A percentile compares a stretch with the other conserved stretches of the same genome.
Evolutionary conservation across 1,140 invertebrate species (phyloP).

Genomic region (Aphidius ervi): DNA sequence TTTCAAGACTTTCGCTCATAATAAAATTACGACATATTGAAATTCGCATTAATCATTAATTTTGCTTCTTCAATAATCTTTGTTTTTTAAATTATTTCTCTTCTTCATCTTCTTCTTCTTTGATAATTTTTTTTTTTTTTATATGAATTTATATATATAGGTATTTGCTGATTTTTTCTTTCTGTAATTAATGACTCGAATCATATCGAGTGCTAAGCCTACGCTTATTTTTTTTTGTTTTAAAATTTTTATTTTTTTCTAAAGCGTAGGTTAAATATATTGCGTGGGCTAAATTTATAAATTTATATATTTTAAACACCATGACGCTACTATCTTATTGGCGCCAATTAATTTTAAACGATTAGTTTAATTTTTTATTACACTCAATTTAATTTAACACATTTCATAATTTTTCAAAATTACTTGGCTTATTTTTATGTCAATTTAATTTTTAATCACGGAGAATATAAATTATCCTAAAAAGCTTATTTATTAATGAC

Average conservation of each 20-base stretch:
- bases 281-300: constrained; percentile 1
- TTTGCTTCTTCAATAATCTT: background rate
- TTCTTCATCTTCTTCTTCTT: background rate
- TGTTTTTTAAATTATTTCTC: background rate
- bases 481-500: too few species aligned
- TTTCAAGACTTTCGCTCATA: constrained; percentile 12
- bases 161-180: background rate
- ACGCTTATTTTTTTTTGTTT: background rate
- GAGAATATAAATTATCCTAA: too few species aligned
- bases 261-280: constrained; percentile 8
- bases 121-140: background rate
- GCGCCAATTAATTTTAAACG: too few species aligned
- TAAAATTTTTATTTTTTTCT: background rate
- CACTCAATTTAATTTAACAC: too few species aligned
- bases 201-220: constrained; percentile 12
- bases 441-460: too few species aligned
- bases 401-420: too few species aligned
- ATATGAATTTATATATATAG: background rate
- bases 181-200: constrained; percentile 15
- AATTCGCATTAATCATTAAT: background rate
- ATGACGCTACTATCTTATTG: too few species aligned
- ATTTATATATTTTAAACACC: too few species aligned
- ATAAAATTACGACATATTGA: background rate
- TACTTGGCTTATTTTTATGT: too few species aligned
- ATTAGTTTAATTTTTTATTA: too few species aligned